A percentile compares a stretch with the other conserved stretches of the same genome.
Conservation (phyloP, 1,140 invertebrate species). For the Drosophila virilis region DNA sequence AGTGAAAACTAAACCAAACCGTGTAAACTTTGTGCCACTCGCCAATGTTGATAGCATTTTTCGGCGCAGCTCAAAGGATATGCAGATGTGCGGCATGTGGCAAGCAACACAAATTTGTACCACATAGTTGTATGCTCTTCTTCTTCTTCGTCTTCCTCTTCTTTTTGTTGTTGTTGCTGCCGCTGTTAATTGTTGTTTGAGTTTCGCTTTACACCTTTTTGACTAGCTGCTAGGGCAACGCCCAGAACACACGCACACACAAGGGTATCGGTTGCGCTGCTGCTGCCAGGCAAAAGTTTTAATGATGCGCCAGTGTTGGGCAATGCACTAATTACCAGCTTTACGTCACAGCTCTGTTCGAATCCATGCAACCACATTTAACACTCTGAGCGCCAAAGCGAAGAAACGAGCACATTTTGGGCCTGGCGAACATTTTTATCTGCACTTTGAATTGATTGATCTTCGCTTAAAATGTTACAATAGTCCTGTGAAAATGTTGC, state of each 20-base stretch:
- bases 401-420: slow-evolving; percentile 8
- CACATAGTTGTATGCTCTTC: not conserved
- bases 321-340: slow-evolving; percentile 37
- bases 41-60: slow-evolving; percentile 19
- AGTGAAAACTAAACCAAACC: slow-evolving; percentile 44
- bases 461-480: too few relatives aligned
- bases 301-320: slow-evolving; percentile 23
- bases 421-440: too few relatives aligned
- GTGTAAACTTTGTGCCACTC: slow-evolving; percentile 31
- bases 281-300: slow-evolving; percentile 6
- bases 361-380: not conserved
- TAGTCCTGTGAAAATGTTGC: too few relatives aligned
- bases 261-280: not conserved
- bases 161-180: slow-evolving; percentile 1
- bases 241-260: not conserved
- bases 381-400: not conserved
- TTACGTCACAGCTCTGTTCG: slow-evolving; percentile 6
- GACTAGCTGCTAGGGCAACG: slow-evolving; percentile 21
- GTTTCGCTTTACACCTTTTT: slow-evolving; percentile 26
- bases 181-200: slow-evolving; percentile 29
- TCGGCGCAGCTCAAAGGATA: slow-evolving; percentile 53
- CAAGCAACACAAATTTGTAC: slow-evolving; percentile 6
- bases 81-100: slow-evolving; percentile 9
- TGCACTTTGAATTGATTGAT: too few relatives aligned
- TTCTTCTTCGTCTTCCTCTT: not conserved